phyloP scores from a whole-genome alignment of 2,797 vertebrate genomes.

The Eurystomus glaucurus region DNA sequence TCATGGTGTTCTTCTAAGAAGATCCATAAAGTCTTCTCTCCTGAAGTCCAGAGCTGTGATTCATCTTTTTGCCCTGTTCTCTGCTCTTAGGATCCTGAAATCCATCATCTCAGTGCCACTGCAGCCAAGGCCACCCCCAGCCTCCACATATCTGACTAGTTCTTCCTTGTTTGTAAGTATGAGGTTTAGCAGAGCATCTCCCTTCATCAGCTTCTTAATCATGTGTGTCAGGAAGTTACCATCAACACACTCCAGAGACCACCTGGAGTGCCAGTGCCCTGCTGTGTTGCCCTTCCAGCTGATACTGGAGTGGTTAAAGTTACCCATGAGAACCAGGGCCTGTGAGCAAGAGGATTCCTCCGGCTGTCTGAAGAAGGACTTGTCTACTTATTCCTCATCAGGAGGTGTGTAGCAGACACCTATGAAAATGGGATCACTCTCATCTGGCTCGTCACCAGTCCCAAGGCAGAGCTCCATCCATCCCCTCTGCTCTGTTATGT shows the following conservation, averaged over 20 bases:
- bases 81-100: not conserved
- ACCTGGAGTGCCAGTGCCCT: not conserved
- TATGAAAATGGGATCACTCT: not conserved
- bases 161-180: not conserved
- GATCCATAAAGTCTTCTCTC: not conserved
- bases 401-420: not conserved
- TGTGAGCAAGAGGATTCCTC: not conserved
- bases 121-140: not conserved
- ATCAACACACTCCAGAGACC: not conserved
- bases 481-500: rapidly evolving
- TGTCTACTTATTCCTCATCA: not conserved
- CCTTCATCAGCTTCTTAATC: not conserved
- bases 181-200: not conserved
- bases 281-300: not conserved
- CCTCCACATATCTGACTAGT: no score
- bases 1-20: not conserved
- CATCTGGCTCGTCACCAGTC: not conserved
- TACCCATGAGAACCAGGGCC: rapidly evolving
- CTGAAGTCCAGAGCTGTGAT: not conserved
- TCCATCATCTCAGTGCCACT: not conserved
- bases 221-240: not conserved
- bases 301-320: not conserved
- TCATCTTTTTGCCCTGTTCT: not conserved
- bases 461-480: not conserved
- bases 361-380: not conserved